Conservation (phyloP, 2,797 vertebrate species). For the Macroramphosus scolopax region DNA sequence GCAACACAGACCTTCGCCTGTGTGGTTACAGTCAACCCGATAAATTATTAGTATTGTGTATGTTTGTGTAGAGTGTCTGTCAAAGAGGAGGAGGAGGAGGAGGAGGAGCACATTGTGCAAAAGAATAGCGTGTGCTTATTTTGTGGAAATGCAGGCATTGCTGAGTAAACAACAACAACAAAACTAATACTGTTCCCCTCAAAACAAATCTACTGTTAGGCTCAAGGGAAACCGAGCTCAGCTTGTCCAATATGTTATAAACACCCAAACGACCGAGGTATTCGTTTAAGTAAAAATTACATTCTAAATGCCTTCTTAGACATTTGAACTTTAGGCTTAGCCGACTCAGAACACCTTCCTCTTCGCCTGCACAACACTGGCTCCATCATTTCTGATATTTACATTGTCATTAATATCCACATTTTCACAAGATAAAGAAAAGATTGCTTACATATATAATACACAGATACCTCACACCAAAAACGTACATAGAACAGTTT, state of each 20-base stretch:
- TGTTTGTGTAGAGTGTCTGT: conserved; percentile 36
- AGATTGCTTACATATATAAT: conserved; percentile 75
- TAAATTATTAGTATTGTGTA: conserved; percentile 35
- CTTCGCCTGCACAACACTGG: conserved; percentile 39
- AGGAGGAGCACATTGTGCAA: conserved; percentile 40
- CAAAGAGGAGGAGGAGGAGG: conserved; percentile 25
- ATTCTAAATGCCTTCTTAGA: conserved; percentile 58
- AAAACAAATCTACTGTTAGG: conserved; percentile 19
- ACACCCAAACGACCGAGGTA: conserved; percentile 32
- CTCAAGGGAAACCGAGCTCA: conserved; percentile 25
- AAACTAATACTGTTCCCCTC: background rate
- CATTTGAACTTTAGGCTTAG: conserved; percentile 25
- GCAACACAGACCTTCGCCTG: conserved; percentile 14
- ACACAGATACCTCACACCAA: conserved; percentile 76
- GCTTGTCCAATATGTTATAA: conserved; percentile 25
- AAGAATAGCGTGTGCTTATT: conserved; percentile 49
- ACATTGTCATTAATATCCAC: conserved; percentile 78
- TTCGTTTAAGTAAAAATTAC: conserved; percentile 55
- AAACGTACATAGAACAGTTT: conserved; percentile 69
- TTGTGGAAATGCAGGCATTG: conserved; percentile 30
- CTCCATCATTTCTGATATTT: conserved; percentile 70
- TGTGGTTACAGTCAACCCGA: conserved; percentile 33
- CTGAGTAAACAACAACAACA: conserved; percentile 14
- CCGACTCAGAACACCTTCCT: conserved; percentile 5
- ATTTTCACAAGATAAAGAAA: conserved; percentile 80